Conservation (phyloP, 2,888 invertebrate genomes). For the Amorpha juglandis region DNA sequence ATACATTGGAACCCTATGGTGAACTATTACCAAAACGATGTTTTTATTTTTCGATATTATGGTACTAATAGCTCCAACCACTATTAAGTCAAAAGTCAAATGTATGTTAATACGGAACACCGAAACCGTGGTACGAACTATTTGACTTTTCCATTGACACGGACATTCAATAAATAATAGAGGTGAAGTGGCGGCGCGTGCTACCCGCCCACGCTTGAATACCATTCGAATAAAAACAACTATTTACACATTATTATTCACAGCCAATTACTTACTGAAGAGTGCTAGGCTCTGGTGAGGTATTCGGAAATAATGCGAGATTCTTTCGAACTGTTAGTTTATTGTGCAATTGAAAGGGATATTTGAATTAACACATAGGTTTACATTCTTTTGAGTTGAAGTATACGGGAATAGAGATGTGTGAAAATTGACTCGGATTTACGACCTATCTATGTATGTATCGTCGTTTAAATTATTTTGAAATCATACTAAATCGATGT, state of each 20-base stretch:
- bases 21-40: too few species aligned
- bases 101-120: background rate
- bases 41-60: too few species aligned
- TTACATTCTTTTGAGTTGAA: too few species aligned
- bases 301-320: background rate
- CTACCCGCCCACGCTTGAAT: slow-evolving; percentile 62
- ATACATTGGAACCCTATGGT: too few species aligned
- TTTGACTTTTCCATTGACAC: slow-evolving; percentile 56
- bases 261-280: slow-evolving; percentile 2
- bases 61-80: background rate
- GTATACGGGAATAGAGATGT: too few species aligned
- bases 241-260: slow-evolving; percentile 40
- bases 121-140: slow-evolving; percentile 19
- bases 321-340: too few species aligned
- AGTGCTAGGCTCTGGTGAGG: background rate
- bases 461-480: too few species aligned
- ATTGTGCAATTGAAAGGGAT: too few species aligned
- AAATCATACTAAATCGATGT: too few species aligned
- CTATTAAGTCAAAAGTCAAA: background rate
- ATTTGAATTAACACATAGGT: too few species aligned
- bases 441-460: too few species aligned
- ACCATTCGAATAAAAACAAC: slow-evolving; percentile 57
- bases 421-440: too few species aligned
- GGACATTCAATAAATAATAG: slow-evolving; percentile 54
- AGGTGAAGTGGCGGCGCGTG: slow-evolving; percentile 63